A percentile compares a stretch with the other conserved stretches of the same genome.
Conservation (phyloP, 2,797 vertebrate genomes). For the Pristis pectinata region DNA sequence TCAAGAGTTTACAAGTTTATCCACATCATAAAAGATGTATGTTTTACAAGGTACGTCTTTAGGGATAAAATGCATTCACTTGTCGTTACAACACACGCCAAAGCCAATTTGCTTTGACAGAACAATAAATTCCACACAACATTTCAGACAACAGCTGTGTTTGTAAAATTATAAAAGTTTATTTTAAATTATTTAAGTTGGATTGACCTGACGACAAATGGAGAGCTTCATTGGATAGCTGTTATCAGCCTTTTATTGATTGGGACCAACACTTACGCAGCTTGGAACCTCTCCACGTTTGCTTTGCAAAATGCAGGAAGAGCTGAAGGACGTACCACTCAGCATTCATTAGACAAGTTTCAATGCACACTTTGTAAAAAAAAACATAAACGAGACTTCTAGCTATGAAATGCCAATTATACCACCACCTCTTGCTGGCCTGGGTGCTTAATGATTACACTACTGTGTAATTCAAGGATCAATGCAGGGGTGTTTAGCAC, state of each 20-base stretch:
- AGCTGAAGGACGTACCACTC: too few relatives aligned
- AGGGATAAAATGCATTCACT: slow-evolving; percentile 1
- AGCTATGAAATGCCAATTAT: too few relatives aligned
- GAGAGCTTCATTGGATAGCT: not conserved
- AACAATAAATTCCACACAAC: slow-evolving; percentile 9
- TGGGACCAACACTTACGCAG: not conserved
- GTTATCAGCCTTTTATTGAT: not conserved
- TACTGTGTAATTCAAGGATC: too few relatives aligned
- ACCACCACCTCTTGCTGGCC: not conserved
- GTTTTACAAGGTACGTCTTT: slow-evolving; percentile 19
- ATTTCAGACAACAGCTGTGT: not conserved
- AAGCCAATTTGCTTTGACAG: not conserved
- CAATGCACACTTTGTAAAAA: not conserved
- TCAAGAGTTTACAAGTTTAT: slow-evolving; percentile 26
- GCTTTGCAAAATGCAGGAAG: not conserved
- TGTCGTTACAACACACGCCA: not conserved
- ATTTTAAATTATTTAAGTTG: too few relatives aligned
- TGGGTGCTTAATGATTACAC: not conserved
- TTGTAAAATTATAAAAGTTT: not conserved
- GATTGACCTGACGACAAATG: not conserved
- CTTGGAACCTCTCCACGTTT: not conserved
- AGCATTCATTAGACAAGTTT: not conserved
- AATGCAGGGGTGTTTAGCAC: too few relatives aligned
- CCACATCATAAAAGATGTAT: slow-evolving; percentile 33
- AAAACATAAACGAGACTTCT: not conserved